These are phyloP conservation scores for Marisa cornuarietis DNA, from an alignment of 1,140 invertebrate species.

Conservation along the genomic window DNA sequence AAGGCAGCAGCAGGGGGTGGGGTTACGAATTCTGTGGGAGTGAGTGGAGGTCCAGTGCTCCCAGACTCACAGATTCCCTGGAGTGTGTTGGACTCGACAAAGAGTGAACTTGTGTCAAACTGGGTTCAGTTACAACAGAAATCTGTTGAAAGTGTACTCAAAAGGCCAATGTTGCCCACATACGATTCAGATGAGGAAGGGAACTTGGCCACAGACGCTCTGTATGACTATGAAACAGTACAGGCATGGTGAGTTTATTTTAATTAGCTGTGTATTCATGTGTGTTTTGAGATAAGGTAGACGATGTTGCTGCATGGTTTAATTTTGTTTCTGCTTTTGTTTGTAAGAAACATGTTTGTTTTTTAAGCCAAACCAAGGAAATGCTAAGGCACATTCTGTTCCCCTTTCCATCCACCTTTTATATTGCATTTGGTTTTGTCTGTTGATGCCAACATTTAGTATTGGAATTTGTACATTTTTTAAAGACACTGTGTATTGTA, in stretches of 20 bases:
- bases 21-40: conserved; percentile 12
- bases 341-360: no score
- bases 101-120: conserved; percentile 51
- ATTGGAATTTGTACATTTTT: no score
- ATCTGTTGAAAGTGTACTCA: conserved; percentile 48
- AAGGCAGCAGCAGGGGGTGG: conserved; percentile 18
- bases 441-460: no score
- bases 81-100: conserved; percentile 35
- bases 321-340: no score
- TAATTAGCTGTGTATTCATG: no score
- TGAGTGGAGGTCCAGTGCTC: conserved; percentile 8
- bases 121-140: conserved; percentile 58
- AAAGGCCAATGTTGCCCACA: conserved; percentile 74
- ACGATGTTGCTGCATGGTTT: no score
- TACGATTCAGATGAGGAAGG: conserved; percentile 77
- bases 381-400: no score
- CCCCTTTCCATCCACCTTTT: no score
- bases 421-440: no score
- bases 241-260: conserved; percentile 78
- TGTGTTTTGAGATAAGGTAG: no score
- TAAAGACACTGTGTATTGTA: no score
- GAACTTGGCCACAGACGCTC: conserved; percentile 80
- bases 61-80: conserved; percentile 30
- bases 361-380: no score
- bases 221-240: conserved; percentile 88